Conservation (phyloP, 2,797 vertebrate genomes). For the Hypotaenidia okinawae region DNA sequence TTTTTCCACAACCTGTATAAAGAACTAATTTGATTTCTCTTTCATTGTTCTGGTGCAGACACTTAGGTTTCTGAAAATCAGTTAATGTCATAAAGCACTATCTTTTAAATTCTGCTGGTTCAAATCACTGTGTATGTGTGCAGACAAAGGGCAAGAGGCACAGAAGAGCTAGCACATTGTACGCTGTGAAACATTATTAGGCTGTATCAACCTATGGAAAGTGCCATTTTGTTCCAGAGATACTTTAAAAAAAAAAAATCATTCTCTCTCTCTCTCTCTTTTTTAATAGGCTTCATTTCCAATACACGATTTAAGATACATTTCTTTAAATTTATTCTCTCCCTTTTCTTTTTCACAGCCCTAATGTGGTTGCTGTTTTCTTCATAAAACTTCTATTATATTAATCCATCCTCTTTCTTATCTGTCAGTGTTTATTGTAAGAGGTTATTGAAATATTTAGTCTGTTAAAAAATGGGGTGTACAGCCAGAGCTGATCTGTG, state of each 20-base stretch:
- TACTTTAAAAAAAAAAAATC: rapidly evolving
- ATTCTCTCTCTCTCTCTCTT: not conserved
- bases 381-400: not conserved
- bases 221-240: not conserved
- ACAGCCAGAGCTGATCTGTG: not conserved
- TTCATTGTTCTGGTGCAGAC: not conserved
- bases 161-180: not conserved
- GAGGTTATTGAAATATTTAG: not conserved
- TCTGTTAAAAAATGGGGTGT: not conserved
- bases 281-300: not conserved
- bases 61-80: not conserved
- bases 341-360: not conserved
- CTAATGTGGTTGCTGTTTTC: not conserved
- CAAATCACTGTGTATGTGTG: not conserved
- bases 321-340: not conserved
- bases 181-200: not conserved
- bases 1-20: not conserved
- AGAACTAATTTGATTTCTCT: not conserved
- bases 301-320: not conserved
- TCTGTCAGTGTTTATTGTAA: not conserved
- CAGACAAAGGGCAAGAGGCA: not conserved
- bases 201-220: not conserved
- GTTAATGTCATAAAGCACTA: not conserved
- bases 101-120: not conserved
- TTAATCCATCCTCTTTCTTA: not conserved